A percentile compares a stretch with the other conserved stretches of the same genome.
Conservation (phyloP, 2,797 vertebrate species). For the Calcarius lapponicus region DNA sequence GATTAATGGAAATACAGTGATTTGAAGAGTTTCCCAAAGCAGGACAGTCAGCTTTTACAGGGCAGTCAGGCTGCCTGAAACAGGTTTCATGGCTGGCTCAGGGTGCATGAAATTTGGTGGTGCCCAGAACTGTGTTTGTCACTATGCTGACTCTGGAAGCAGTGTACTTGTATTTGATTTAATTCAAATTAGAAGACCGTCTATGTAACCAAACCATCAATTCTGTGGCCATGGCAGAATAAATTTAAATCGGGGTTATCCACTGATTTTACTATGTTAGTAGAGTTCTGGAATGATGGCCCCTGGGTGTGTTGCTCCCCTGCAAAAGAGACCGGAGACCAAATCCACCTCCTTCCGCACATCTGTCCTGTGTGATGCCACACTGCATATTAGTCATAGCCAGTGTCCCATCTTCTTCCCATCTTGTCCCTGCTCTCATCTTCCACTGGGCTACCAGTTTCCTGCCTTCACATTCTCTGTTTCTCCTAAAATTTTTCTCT, state of each 20-base stretch:
- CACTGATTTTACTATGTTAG: background rate
- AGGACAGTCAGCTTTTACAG: background rate
- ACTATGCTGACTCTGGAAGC: background rate
- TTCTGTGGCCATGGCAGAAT: background rate
- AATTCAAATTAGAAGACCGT: background rate
- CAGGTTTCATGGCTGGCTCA: background rate
- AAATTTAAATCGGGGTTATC: background rate
- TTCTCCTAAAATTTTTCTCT: background rate
- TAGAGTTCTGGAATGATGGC: background rate
- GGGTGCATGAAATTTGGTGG: background rate
- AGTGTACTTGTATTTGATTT: background rate
- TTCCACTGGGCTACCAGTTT: background rate
- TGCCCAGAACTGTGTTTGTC: background rate
- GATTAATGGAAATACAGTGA: accelerated
- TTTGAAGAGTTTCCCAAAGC: background rate
- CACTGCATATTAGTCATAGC: accelerated
- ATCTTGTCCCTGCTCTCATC: background rate
- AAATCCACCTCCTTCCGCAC: background rate
- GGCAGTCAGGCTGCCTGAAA: accelerated
- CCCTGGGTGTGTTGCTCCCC: background rate
- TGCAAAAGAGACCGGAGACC: background rate
- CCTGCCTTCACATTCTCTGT: accelerated
- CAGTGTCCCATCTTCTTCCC: background rate
- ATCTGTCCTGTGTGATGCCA: background rate
- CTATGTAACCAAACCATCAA: background rate